Conservation (phyloP, 2,888 invertebrate genomes). For the Nomada flava region DNA sequence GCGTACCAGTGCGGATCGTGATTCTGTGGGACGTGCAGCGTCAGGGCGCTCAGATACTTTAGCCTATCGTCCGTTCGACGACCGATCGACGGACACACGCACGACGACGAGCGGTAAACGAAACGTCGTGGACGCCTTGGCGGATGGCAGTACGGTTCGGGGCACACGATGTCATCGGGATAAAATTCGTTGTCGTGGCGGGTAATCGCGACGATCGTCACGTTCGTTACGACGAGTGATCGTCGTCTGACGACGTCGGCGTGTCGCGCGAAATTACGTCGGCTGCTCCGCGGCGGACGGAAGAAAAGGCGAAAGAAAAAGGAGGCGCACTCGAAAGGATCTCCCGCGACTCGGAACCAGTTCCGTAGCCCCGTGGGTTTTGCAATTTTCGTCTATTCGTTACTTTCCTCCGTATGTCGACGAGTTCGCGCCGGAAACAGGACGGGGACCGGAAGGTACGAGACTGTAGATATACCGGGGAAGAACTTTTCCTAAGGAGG, state of each 20-base stretch:
- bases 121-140: conserved; percentile 23
- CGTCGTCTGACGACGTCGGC: conserved; percentile 39
- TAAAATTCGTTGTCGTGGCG: conserved; percentile 24
- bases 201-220: conserved; percentile 26
- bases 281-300: conserved; percentile 9
- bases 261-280: conserved; percentile 53
- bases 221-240: conserved; percentile 48
- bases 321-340: conserved; percentile 6
- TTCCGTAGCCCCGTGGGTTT: conserved; percentile 34
- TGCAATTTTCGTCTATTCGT: conserved; percentile 27
- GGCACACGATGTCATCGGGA: conserved; percentile 14
- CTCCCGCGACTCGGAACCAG: conserved; percentile 32
- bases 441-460: conserved; percentile 55
- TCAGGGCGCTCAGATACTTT: conserved; percentile 64
- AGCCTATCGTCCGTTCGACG: conserved; percentile 39
- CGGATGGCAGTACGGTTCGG: conserved; percentile 10
- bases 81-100: conserved; percentile 44
- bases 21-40: conserved; percentile 81
- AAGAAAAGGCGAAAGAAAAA: conserved; percentile 37
- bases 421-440: conserved; percentile 48
- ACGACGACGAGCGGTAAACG: conserved; percentile 32
- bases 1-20: conserved; percentile 83
- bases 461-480: conserved; percentile 10
- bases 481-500: conserved; percentile 16
- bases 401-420: conserved; percentile 29